Conservation (phyloP, 1,140 invertebrate species). For the Drosophila miranda region DNA sequence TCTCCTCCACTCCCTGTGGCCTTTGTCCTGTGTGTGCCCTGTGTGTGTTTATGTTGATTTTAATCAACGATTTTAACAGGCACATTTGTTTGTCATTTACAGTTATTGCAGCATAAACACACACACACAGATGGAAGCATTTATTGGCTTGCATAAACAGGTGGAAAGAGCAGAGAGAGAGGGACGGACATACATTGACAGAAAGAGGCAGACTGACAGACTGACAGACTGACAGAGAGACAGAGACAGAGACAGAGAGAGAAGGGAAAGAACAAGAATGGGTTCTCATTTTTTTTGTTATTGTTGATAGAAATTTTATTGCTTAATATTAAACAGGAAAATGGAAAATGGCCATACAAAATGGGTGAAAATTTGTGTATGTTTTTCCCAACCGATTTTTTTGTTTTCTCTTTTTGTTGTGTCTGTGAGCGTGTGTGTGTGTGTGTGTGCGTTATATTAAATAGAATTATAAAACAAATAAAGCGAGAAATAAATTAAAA, state of each 20-base stretch:
- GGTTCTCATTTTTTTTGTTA: conserved; percentile 5
- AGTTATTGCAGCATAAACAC: conserved; percentile 56
- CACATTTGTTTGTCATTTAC: conserved; percentile 72
- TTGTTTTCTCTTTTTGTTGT: no score
- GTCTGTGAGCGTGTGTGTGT: neutral
- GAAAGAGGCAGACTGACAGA: neutral
- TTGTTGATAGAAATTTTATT: conserved; percentile 36
- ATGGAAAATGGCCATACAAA: neutral
- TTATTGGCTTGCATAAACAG: conserved; percentile 33
- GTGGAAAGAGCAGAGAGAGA: conserved; percentile 5
- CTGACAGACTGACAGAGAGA: conserved; percentile 3
- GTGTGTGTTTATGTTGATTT: conserved; percentile 60
- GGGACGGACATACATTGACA: neutral
- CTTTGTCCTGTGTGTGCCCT: conserved; percentile 2
- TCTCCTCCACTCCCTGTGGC: conserved; percentile 16
- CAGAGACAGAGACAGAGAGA: conserved; percentile 15
- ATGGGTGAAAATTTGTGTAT: neutral
- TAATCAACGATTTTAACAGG: conserved; percentile 71
- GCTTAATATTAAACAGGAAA: conserved; percentile 47
- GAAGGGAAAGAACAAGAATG: conserved; percentile 1
- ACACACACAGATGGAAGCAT: conserved; percentile 9
- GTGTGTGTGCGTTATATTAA: conserved; percentile 16
- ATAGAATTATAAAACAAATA: conserved; percentile 58
- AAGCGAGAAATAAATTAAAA: conserved; percentile 45
- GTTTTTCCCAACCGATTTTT: neutral